Percentiles rank a stretch among this genome's conserved stretches.
Evolutionary conservation across 2,113 vertebrate genomes (phyloP).

Genomic region (Lasiurus cinereus): DNA sequence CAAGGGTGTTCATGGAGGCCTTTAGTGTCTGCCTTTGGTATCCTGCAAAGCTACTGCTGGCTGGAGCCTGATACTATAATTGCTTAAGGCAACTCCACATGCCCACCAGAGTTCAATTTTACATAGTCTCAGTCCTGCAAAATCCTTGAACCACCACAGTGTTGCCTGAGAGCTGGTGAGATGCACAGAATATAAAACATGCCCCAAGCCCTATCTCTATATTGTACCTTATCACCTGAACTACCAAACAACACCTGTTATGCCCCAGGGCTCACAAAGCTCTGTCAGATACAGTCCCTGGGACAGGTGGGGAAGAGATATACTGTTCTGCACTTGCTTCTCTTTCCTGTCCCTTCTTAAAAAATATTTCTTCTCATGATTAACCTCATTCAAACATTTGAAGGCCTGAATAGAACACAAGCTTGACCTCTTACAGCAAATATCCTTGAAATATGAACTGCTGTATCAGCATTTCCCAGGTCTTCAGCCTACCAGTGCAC

Average conservation of each 20-base stretch:
- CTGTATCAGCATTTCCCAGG: neutral
- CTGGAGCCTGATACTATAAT: neutral
- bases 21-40: neutral
- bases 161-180: neutral
- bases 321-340: neutral
- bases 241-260: neutral
- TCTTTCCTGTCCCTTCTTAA: neutral
- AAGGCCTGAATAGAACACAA: neutral
- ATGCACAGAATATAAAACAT: neutral
- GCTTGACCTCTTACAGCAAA: neutral
- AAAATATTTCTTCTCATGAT: neutral
- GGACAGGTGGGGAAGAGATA: neutral
- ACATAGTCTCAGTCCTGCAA: neutral
- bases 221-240: neutral
- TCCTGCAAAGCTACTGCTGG: neutral
- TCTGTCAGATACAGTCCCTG: neutral
- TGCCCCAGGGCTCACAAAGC: neutral
- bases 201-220: neutral
- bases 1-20: neutral
- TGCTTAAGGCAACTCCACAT: neutral
- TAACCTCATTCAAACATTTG: neutral
- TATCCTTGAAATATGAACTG: neutral
- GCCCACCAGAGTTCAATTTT: neutral
- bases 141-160: neutral
- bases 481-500: neutral